Conservation (phyloP, 2,113 vertebrate species). For the Xenopus laevis region DNA sequence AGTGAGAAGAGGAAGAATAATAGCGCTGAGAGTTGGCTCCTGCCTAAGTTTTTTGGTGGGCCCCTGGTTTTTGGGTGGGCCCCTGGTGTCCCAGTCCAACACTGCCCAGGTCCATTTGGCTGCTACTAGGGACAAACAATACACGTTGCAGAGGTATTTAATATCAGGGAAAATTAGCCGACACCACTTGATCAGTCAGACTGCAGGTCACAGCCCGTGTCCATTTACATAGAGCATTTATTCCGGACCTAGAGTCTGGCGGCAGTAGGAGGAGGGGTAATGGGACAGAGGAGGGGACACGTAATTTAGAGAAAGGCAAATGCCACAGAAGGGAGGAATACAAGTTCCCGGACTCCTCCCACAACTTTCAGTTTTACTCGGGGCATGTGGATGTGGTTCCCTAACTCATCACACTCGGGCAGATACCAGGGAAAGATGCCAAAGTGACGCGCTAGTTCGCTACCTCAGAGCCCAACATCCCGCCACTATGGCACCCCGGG, state of each 20-base stretch:
- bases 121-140: too few relatives aligned
- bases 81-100: too few relatives aligned
- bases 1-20: too few relatives aligned
- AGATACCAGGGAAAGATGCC: constrained; percentile 12
- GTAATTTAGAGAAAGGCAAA: constrained; percentile 13
- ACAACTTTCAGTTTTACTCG: constrained; percentile 34
- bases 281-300: constrained; percentile 12
- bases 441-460: constrained; percentile 4
- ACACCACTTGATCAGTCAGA: too few relatives aligned
- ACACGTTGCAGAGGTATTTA: too few relatives aligned
- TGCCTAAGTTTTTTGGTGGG: too few relatives aligned
- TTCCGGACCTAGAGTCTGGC: neutral
- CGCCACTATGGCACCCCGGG: constrained; percentile 14
- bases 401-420: neutral
- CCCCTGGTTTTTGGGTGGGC: too few relatives aligned
- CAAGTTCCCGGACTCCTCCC: constrained; percentile 13
- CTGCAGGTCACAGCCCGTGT: too few relatives aligned
- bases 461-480: neutral
- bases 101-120: too few relatives aligned
- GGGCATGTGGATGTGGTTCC: constrained; percentile 5
- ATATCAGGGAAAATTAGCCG: too few relatives aligned
- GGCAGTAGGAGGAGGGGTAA: constrained; percentile 14
- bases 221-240: too few relatives aligned
- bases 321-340: constrained; percentile 27
- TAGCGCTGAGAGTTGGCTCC: too few relatives aligned